Evolutionary conservation across 2,888 invertebrate genomes (phyloP).

Genomic region (Pimpla rufipes): DNA sequence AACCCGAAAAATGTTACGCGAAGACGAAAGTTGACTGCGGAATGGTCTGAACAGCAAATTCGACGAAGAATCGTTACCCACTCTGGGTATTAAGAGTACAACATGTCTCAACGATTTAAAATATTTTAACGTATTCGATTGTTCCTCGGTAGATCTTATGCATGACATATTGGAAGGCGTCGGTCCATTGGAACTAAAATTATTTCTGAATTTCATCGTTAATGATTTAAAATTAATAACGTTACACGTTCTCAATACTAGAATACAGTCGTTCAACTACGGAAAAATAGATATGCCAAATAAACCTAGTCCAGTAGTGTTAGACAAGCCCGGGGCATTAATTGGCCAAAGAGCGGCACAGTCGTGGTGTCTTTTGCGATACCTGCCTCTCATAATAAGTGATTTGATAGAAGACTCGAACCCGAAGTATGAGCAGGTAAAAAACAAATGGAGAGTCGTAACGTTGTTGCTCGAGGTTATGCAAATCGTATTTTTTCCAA

Average conservation of each 20-base stretch:
- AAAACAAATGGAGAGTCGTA: not conserved
- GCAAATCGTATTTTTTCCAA: not conserved
- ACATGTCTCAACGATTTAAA: slow-evolving; percentile 52
- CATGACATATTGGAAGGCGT: slow-evolving; percentile 5
- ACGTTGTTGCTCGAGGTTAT: not conserved
- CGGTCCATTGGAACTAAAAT: not conserved
- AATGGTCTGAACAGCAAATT: too few species aligned
- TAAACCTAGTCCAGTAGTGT: not conserved
- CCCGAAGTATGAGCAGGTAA: not conserved
- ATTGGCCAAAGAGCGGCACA: not conserved
- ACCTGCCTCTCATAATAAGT: not conserved
- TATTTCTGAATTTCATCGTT: not conserved
- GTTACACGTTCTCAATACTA: not conserved
- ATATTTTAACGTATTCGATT: slow-evolving; percentile 54
- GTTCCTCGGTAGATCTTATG: slow-evolving; percentile 50
- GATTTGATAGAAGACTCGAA: not conserved
- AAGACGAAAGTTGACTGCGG: too few species aligned
- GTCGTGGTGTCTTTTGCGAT: not conserved
- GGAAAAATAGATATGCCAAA: not conserved
- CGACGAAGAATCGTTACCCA: not conserved
- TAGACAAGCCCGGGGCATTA: not conserved
- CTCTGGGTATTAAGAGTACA: slow-evolving; percentile 36
- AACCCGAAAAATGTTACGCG: too few species aligned
- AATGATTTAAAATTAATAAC: not conserved
- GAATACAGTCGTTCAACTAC: not conserved